These are phyloP conservation scores for Centropristis striata DNA, from an alignment of 2,113 vertebrate species.

Conservation along the genomic window DNA sequence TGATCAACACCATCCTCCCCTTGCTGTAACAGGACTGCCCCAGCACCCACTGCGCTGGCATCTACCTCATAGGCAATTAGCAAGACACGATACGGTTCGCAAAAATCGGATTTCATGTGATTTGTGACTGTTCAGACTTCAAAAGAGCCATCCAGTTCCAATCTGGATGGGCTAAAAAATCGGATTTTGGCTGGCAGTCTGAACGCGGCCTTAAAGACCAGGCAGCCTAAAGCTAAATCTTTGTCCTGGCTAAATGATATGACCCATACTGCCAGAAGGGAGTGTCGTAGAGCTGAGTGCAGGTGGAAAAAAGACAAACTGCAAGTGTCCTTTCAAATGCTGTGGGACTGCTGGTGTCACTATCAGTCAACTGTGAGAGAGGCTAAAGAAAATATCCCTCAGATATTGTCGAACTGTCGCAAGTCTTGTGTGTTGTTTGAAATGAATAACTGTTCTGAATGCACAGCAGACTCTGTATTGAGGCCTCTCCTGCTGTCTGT, in stretches of 20 bases:
- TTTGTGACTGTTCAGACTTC: too few relatives aligned
- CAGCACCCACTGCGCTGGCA: too few relatives aligned
- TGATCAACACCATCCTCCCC: too few relatives aligned
- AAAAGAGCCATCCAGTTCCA: too few relatives aligned
- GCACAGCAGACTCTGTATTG: background rate
- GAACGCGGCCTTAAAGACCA: too few relatives aligned
- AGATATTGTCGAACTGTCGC: background rate
- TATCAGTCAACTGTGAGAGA: conserved; percentile 1
- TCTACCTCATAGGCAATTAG: too few relatives aligned
- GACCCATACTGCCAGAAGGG: background rate
- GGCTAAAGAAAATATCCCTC: background rate
- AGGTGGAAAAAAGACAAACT: background rate
- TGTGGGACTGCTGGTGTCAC: background rate
- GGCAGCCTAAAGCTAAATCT: background rate
- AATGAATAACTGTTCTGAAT: background rate
- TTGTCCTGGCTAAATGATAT: background rate
- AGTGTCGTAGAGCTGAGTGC: background rate
- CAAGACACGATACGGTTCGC: too few relatives aligned
- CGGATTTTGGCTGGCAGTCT: too few relatives aligned
- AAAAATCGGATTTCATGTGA: too few relatives aligned
- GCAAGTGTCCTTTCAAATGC: background rate
- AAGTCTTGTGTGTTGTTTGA: background rate
- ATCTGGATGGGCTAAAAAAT: too few relatives aligned
- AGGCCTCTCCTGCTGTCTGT: background rate
- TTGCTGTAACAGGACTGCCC: too few relatives aligned